phyloP scores from a whole-genome alignment of 2,888 invertebrate species.

The Drosophila phalerata region DNA sequence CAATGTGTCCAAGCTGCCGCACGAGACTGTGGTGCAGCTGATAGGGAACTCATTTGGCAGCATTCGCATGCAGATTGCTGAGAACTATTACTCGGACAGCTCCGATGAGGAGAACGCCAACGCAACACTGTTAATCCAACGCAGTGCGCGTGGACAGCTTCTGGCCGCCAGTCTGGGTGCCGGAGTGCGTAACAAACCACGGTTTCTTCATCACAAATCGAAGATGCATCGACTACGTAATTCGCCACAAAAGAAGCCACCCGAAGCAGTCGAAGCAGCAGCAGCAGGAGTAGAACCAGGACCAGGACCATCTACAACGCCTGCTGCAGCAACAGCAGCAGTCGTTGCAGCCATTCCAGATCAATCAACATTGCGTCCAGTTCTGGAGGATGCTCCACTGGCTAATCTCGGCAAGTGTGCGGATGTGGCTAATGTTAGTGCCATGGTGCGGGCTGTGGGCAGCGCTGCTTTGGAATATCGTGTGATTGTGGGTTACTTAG shows the following conservation, averaged over 20 bases:
- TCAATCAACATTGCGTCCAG: conserved; percentile 72
- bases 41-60: conserved; percentile 95
- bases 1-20: conserved; percentile 95
- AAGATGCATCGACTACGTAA: conserved; percentile 87
- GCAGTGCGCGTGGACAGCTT: conserved; percentile 56
- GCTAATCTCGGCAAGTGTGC: conserved; percentile 67
- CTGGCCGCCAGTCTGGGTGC: conserved; percentile 58
- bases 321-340: not conserved
- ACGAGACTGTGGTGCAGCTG: conserved; percentile 96
- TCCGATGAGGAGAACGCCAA: conserved; percentile 91
- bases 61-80: conserved; percentile 94
- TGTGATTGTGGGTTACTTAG: conserved; percentile 96
- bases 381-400: conserved; percentile 82
- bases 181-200: conserved; percentile 80
- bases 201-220: conserved; percentile 87
- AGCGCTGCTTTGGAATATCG: conserved; percentile 89
- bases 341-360: conserved; percentile 34
- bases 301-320: conserved; percentile 11
- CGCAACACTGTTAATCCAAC: conserved; percentile 64
- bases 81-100: conserved; percentile 94
- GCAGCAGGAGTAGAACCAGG: not conserved
- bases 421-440: conserved; percentile 85
- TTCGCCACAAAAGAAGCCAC: conserved; percentile 86
- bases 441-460: conserved; percentile 84
- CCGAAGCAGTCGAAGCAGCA: conserved; percentile 26